Evolutionary conservation across 2,888 invertebrate species (phyloP), one percentile per base, ranked within the genome.

Genomic region (Eucera pruinosa): DNA sequence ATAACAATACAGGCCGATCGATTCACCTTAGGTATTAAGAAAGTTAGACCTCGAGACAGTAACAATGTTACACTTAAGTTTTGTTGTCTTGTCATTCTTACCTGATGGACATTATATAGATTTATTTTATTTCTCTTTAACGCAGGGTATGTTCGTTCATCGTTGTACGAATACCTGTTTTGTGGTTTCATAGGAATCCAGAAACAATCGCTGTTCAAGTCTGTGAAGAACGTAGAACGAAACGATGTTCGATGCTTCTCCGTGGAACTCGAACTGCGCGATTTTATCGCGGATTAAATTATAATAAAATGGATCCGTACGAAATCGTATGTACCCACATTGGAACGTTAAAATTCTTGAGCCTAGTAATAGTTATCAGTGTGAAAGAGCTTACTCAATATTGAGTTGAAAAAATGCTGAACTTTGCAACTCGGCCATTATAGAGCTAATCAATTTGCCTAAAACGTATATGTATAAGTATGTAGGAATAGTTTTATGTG

Each of bases 141-240:
- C 33, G 41, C 54, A 20, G 13, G 39, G 36, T 41, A 67, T n/a
- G 50, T 30, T 45, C 39, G 66, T 45, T 66, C 9, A 55, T 77
- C 76, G 77, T 77, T 77, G 77, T 77, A 57, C 77, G 48, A 77
- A 77, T 52, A 58, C 30, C 27, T 30, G 47, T 60, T 41, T 62
- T 48, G 25, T 61, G 52, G 33, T 52, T 72, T 72, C 36, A 52
- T 67, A 72, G 60, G 55, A 70, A 68, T 60, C 52, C 52, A 33
- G 33, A 36, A 58, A 57, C 48, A 39, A 48, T 67, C 57, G 36
- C 11, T 33, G 67, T 67, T 57, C 41, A 57, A 67, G 48, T 20
- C 41, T n/a, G 39, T 27, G 0, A 57, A 48, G 25, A 57, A 55
- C 36, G 41, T 33, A 33, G 41, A 52, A 54, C 43, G 52, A 33